Percentiles rank a stretch among this genome's conserved stretches.
These are phyloP conservation scores for Pedionomus torquatus DNA, from an alignment of 2,113 vertebrate species.

Conservation along the genomic window DNA sequence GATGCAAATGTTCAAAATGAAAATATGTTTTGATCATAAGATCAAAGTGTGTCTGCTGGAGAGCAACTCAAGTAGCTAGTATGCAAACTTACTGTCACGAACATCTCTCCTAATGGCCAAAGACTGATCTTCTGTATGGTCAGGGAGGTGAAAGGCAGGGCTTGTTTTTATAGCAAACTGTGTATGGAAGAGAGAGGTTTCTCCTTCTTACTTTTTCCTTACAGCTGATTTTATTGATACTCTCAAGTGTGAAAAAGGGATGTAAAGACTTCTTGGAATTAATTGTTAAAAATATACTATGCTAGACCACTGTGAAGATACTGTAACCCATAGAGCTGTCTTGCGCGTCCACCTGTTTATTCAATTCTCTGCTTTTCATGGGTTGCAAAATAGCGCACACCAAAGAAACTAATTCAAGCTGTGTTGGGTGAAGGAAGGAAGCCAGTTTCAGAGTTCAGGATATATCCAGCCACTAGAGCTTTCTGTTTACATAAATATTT, in stretches of 20 bases:
- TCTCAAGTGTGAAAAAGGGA: neutral
- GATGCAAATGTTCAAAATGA: conserved; percentile 45
- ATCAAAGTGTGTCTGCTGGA: conserved; percentile 29
- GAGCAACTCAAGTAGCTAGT: neutral
- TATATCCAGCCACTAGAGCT: neutral
- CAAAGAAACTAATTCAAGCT: neutral
- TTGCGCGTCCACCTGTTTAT: neutral
- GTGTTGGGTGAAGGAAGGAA: neutral
- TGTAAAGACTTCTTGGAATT: neutral
- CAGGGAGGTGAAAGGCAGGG: neutral
- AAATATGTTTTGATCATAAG: neutral
- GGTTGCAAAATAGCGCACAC: neutral
- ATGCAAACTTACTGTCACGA: neutral
- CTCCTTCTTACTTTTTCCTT: neutral
- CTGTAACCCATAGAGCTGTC: neutral
- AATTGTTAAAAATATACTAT: neutral
- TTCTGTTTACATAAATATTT: neutral
- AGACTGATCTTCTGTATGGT: neutral
- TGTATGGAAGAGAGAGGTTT: neutral
- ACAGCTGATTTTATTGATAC: neutral
- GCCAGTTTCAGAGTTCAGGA: neutral
- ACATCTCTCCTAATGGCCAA: neutral
- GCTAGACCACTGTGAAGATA: neutral
- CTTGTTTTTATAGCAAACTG: neutral
- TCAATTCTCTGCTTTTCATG: neutral